Percentiles rank a stretch among this genome's conserved stretches.
Conservation (phyloP, 2,113 vertebrate species). For the Polypterus senegalus region DNA sequence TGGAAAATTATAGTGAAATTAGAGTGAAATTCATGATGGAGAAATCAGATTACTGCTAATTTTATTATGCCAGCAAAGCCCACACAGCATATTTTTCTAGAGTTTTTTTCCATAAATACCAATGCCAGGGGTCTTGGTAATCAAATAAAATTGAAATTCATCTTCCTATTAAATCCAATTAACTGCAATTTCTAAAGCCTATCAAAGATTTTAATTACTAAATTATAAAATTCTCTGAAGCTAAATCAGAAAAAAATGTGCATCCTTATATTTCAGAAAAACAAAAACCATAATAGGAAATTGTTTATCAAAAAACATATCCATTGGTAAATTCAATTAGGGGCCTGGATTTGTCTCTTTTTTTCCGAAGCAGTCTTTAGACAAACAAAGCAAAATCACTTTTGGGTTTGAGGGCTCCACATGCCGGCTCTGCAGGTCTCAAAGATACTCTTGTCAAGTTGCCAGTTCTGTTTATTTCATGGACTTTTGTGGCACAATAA, state of each 20-base stretch:
- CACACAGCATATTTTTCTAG: slow-evolving; percentile 98
- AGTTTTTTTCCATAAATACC: slow-evolving; percentile 99
- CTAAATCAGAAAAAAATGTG: slow-evolving; percentile 92
- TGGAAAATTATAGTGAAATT: slow-evolving; percentile 99
- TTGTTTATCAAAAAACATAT: slow-evolving; percentile 69
- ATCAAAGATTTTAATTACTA: slow-evolving; percentile 99
- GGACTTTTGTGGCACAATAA: slow-evolving; percentile 49
- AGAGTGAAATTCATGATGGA: slow-evolving; percentile 99
- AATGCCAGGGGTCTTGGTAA: slow-evolving; percentile 99
- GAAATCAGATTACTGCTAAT: slow-evolving; percentile 99
- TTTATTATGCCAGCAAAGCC: slow-evolving; percentile 99
- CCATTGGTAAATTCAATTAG: slow-evolving; percentile 61
- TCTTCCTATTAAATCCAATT: slow-evolving; percentile 99
- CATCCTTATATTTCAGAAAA: slow-evolving; percentile 81
- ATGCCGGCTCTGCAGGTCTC: slow-evolving; percentile 66
- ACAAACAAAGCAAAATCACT: no score
- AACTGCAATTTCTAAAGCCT: slow-evolving; percentile 99
- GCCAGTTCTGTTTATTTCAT: slow-evolving; percentile 76
- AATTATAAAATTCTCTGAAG: slow-evolving; percentile 99
- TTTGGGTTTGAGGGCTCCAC: slow-evolving; percentile 31
- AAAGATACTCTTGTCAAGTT: slow-evolving; percentile 66
- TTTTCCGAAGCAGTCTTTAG: no score
- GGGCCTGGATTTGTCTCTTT: slow-evolving; percentile 46
- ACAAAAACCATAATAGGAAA: slow-evolving; percentile 64
- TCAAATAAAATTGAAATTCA: slow-evolving; percentile 99